Evolutionary conservation across 2,113 vertebrate species (phyloP), one percentile per base, ranked within the genome.

Genomic region (Erinaceus europaeus): DNA sequence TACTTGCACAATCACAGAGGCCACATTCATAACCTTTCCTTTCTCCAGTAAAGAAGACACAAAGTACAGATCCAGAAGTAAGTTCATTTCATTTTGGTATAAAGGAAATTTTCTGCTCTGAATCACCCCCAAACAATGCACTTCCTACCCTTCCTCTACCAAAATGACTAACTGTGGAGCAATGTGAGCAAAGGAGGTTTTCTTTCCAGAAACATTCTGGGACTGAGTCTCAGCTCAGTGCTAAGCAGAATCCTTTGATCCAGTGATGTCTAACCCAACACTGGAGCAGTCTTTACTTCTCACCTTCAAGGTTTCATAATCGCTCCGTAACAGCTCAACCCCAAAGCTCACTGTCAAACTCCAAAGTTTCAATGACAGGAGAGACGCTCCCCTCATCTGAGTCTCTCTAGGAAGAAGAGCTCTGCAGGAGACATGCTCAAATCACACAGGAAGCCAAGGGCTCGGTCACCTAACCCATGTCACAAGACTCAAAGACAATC

Each of bases 151-250:
- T 83, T 32, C 23, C 53, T 78, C 25, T 57, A 50, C 15, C 18
- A 38, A 12, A 9, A 46, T 12, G 9, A 46, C 44, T 65, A 61
- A 71, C 34, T 29, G 4, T 42, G 14, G 67, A 59, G 72, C 29
- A 74, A 71, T 12, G 5, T 32, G 17, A 72, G 18, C 7, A 48
- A 69, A 44, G 13, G 17, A 44, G 72, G 67, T 42, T 14, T 68
- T 74, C 27, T n/a, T 55, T 76, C 9, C n/a, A 74, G 80, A 80
- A 90, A 75, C 48, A 68, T 55, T n/a, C 64, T 36, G 4, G 15
- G 23, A 21, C 10, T 52, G n/a, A 3, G 34, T 32, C 34, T 53
- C 73, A 5, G 14, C 36, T 38, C 32, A 52, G 36, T 4, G 8
- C 9, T 44, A 55, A 88, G 46, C 2, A 57, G 48, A 42, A 40